These are phyloP conservation scores for Coptodon bakossiorum DNA, from an alignment of 2,113 vertebrate species.

Conservation along the genomic window DNA sequence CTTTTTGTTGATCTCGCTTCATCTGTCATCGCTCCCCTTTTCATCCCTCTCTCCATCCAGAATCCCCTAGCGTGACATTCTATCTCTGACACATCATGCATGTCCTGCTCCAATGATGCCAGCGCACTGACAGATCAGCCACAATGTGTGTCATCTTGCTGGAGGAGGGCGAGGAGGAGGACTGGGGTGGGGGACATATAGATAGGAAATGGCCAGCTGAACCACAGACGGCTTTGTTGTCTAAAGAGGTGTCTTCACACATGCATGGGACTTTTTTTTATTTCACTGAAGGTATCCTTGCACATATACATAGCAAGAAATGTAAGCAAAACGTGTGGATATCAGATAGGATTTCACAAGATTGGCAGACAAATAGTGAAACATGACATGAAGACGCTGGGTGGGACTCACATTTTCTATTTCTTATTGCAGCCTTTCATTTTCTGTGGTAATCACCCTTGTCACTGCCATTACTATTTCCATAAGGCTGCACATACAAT, in stretches of 20 bases:
- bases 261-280: neutral
- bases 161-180: neutral
- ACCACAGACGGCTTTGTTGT: neutral
- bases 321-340: neutral
- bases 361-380: neutral
- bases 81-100: conserved; percentile 72
- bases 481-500: neutral
- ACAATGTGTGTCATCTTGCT: conserved; percentile 65
- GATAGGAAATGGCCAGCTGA: neutral
- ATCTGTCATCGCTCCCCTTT: conserved; percentile 46
- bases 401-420: neutral
- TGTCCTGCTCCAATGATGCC: conserved; percentile 68
- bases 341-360: neutral
- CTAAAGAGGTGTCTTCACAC: neutral
- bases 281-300: neutral
- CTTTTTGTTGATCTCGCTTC: conserved; percentile 50
- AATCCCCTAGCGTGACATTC: conserved; percentile 66
- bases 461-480: neutral
- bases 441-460: neutral
- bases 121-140: conserved; percentile 66
- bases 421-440: neutral
- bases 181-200: neutral
- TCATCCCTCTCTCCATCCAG: conserved; percentile 37
- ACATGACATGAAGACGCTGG: neutral
- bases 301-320: neutral